Percentiles rank a stretch among this genome's conserved stretches.
These are phyloP conservation scores for Chymomyza amoena DNA, from an alignment of 2,888 invertebrate genomes.

Conservation along the genomic window DNA sequence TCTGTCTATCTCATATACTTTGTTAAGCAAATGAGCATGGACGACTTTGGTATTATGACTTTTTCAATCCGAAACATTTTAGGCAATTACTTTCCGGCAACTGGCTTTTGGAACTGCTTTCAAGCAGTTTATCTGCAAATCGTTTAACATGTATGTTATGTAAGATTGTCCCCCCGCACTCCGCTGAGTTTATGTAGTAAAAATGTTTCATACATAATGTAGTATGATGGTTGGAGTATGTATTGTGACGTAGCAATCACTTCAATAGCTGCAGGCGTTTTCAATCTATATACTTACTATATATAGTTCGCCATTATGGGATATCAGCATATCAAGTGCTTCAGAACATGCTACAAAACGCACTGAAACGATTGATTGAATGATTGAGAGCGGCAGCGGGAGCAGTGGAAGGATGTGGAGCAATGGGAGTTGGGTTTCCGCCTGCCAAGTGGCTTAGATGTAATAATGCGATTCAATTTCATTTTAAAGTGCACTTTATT, in stretches of 20 bases:
- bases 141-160: not conserved
- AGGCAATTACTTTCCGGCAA: slow-evolving; percentile 2
- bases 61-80: not conserved
- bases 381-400: not conserved
- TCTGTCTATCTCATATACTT: slow-evolving; percentile 13
- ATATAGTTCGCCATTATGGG: not conserved
- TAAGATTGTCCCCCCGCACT: not conserved
- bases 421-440: not conserved
- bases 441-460: not conserved
- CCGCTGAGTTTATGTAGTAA: not conserved
- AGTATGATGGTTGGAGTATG: not conserved
- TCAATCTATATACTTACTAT: not conserved
- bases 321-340: not conserved
- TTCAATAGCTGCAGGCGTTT: not conserved
- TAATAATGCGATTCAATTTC: not conserved
- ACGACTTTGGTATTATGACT: not conserved
- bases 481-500: not conserved
- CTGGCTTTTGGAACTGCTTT: not conserved
- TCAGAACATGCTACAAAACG: not conserved
- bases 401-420: not conserved
- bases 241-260: not conserved
- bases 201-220: too few relatives aligned
- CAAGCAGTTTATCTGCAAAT: not conserved
- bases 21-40: slow-evolving; percentile 48
- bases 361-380: not conserved